These are phyloP conservation scores for Aproaerema taeniolella DNA, from an alignment of 2,888 invertebrate species.

Conservation along the genomic window DNA sequence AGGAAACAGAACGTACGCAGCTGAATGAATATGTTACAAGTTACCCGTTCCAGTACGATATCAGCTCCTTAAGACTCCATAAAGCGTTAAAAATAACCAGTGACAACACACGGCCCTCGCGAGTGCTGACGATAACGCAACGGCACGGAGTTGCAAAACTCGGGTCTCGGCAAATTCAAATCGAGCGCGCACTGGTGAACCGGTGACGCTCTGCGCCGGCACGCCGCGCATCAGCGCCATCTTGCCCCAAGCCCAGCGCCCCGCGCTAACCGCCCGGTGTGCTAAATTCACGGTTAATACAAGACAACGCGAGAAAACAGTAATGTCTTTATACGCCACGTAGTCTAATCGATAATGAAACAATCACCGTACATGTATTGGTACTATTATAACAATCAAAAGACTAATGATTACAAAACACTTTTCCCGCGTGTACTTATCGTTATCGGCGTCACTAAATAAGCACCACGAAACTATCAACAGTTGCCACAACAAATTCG, in stretches of 20 bases:
- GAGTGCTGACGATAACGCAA: constrained; percentile 60
- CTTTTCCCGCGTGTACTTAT: constrained; percentile 63
- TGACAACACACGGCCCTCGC: constrained; percentile 71
- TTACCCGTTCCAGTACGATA: constrained; percentile 49
- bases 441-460: constrained; percentile 43
- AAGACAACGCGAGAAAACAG: constrained; percentile 24
- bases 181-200: constrained; percentile 65
- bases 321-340: too few species aligned
- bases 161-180: constrained; percentile 51
- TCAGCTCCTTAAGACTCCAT: constrained; percentile 29
- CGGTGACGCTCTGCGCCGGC: constrained; percentile 52
- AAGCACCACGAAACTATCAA: constrained; percentile 38
- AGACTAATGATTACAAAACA: constrained; percentile 23
- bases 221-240: constrained; percentile 73
- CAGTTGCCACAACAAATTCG: constrained; percentile 26
- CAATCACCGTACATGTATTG: too few species aligned
- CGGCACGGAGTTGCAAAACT: constrained; percentile 62
- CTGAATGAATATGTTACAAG: constrained; percentile 52
- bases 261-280: constrained; percentile 54
- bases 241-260: constrained; percentile 53
- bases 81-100: constrained; percentile 71
- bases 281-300: constrained; percentile 40
- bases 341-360: constrained; percentile 7
- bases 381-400: constrained; percentile 3
- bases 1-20: constrained; percentile 54